Evolutionary conservation across 2,797 vertebrate genomes (phyloP), one percentile per base, ranked within the genome.

Genomic region (Ispidina picta): DNA sequence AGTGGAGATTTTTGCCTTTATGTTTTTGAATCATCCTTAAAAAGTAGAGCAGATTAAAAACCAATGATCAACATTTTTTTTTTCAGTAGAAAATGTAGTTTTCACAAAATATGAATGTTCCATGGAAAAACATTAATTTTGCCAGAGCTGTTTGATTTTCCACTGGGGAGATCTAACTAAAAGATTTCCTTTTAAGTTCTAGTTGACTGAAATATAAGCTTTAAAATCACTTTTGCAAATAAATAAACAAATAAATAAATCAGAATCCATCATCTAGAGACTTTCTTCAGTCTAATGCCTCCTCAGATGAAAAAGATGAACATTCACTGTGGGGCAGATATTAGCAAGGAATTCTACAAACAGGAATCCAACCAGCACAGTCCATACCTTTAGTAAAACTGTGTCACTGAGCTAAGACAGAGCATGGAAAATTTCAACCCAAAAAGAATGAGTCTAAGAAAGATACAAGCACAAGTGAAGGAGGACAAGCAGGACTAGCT

Each of bases 121-220:
- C 83, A 87, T 86, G 78, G 91, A 95, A 96, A 96, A 96, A 88
- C 75, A 80, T 79, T 4, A 63, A 56, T 95, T 94, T 85, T 91
- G 89, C 89, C 92, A 94, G 81, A 89, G 60, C n/a, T 76, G 49
- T 70, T 86, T 72, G 68, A 48, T 82, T 94, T 91, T 94, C 91
- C 91, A 87, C 77, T 72, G 48, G 81, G 48, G 43, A 80, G 58
- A 92, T 86, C 78, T 91, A 83, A 94, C 92, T 65, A 79, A 92
- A 90, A 91, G 48, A 85, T 94, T 95, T 91, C 74, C 75, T 96
- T 96, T 95, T 82, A 96, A 93, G 93, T 89, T 94, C 71, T 83
- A 84, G 77, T 93, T 85, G 91, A 83, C 44, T 69, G 72, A 88
- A 92, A 94, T 69, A 59, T 37, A 96, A 94, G 84, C 49, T 80